A percentile compares a stretch with the other conserved stretches of the same genome.
These are phyloP conservation scores for Butorides virescens DNA, from an alignment of 2,113 vertebrate genomes.

Conservation along the genomic window DNA sequence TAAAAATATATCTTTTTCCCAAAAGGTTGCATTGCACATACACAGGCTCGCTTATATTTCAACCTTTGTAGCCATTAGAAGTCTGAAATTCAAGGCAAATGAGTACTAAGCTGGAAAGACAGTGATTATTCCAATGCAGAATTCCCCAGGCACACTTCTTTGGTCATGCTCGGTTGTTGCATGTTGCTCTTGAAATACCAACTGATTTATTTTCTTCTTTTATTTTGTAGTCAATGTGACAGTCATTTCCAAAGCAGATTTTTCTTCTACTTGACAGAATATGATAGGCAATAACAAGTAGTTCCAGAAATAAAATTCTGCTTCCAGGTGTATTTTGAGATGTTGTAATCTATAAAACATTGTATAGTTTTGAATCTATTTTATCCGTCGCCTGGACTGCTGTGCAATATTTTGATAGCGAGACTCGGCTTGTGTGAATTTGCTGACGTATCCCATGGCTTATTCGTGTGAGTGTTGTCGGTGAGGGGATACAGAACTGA, in stretches of 20 bases:
- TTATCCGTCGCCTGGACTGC: background rate
- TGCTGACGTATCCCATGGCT: background rate
- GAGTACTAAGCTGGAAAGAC: background rate
- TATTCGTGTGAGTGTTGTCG: background rate
- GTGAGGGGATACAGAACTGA: background rate
- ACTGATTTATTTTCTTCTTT: constrained; percentile 14
- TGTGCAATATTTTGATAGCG: background rate
- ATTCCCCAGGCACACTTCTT: background rate
- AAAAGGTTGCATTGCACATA: background rate
- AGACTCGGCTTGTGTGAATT: background rate
- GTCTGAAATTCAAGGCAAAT: background rate
- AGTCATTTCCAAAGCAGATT: constrained; percentile 18
- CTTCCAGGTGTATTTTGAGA: background rate
- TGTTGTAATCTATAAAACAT: constrained; percentile 45
- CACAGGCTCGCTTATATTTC: background rate
- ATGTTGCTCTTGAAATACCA: background rate
- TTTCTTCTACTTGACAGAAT: constrained; percentile 39
- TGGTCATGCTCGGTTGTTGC: background rate
- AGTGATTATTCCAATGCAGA: background rate
- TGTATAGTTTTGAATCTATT: background rate
- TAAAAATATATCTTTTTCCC: background rate
- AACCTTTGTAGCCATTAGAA: background rate
- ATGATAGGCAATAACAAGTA: constrained; percentile 15
- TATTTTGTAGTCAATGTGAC: background rate
- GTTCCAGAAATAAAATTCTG: constrained; percentile 49